Evolutionary conservation across 2,888 invertebrate genomes (phyloP).

Genomic region (Ypsolopha scabrella): DNA sequence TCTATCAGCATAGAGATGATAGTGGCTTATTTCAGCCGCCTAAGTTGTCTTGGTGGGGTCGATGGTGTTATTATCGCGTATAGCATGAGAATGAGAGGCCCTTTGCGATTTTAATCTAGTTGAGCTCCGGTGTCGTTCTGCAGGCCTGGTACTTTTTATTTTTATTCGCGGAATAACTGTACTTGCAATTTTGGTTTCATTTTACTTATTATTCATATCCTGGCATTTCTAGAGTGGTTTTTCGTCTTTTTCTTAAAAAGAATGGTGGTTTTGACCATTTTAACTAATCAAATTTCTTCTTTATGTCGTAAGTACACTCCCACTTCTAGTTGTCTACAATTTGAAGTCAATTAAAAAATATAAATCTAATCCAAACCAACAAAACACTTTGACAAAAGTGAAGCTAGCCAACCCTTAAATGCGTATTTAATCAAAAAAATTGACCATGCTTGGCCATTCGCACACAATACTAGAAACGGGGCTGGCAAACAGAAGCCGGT

Average conservation of each 20-base stretch:
- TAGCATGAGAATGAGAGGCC: slow-evolving; percentile 35
- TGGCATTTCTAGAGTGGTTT: too few species aligned
- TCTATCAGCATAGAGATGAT: too few species aligned
- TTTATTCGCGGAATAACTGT: slow-evolving; percentile 22
- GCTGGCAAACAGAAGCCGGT: slow-evolving; percentile 40
- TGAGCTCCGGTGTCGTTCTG: slow-evolving; percentile 28
- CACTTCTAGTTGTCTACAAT: too few species aligned
- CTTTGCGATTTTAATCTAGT: slow-evolving; percentile 43
- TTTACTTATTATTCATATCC: slow-evolving; percentile 9
- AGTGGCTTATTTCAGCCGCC: too few species aligned
- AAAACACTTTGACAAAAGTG: too few species aligned
- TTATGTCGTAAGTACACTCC: too few species aligned
- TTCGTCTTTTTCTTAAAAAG: too few species aligned
- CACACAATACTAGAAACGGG: slow-evolving; percentile 4
- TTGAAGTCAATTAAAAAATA: too few species aligned
- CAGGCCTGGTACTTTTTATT: slow-evolving; percentile 21
- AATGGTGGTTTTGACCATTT: too few species aligned
- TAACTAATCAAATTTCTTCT: too few species aligned
- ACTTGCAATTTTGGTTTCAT: slow-evolving; percentile 14
- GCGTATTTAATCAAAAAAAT: not conserved
- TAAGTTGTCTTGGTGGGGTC: too few species aligned
- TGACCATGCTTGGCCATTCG: not conserved
- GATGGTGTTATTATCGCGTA: slow-evolving; percentile 29
- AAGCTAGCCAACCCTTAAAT: not conserved
- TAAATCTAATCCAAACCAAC: too few species aligned